These are phyloP conservation scores for Equus quagga DNA, from an alignment of 2,113 vertebrate species.

Conservation along the genomic window DNA sequence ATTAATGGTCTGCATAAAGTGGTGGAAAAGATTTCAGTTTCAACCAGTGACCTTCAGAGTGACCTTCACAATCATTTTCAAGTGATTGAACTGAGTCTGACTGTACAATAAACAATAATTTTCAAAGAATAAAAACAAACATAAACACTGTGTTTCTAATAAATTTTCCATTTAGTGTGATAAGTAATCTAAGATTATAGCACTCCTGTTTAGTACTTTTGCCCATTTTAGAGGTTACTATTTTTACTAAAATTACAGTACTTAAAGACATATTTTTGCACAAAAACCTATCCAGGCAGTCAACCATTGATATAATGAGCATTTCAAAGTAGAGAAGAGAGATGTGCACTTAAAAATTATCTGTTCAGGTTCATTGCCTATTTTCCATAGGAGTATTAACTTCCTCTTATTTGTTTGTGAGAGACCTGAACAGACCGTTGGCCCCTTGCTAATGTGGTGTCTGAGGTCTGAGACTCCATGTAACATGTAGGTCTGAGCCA, in stretches of 20 bases:
- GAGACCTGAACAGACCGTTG: not conserved
- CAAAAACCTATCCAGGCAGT: not conserved
- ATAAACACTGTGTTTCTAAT: not conserved
- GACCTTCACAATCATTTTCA: not conserved
- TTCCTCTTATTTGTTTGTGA: not conserved
- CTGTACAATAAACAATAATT: not conserved
- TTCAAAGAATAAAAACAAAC: not conserved
- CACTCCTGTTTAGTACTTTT: not conserved
- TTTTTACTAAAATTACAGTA: constrained; percentile 16
- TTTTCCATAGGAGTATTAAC: not conserved
- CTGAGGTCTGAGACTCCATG: no score
- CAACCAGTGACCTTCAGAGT: not conserved
- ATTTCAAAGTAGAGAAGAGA: not conserved
- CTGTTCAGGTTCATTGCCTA: not conserved
- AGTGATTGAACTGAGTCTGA: not conserved
- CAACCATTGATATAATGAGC: not conserved
- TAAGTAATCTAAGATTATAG: not conserved
- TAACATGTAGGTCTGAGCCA: not conserved
- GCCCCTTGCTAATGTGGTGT: not conserved
- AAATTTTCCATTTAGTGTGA: not conserved
- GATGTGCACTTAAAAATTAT: not conserved
- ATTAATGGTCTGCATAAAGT: not conserved
- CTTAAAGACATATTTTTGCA: not conserved
- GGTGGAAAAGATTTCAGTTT: not conserved
- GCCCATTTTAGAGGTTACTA: not conserved